These are phyloP conservation scores for Calliphora vicina DNA, from an alignment of 1,140 invertebrate genomes.

Conservation along the genomic window DNA sequence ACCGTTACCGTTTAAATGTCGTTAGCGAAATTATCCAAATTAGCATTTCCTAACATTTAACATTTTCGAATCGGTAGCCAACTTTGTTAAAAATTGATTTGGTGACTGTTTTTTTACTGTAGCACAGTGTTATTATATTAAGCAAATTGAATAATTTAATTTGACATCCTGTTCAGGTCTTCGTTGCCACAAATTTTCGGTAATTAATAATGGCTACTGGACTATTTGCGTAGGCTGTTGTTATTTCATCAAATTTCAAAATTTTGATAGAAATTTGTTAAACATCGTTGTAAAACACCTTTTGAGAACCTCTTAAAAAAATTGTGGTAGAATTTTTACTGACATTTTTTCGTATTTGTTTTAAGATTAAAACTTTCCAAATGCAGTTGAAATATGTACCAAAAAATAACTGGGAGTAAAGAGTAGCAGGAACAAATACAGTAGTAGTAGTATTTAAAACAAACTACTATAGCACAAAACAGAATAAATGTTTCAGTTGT, in stretches of 20 bases:
- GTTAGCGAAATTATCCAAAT: no score
- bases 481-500: conserved; percentile 10
- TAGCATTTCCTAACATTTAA: no score
- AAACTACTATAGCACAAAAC: neutral
- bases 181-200: no score
- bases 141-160: no score
- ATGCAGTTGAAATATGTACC: neutral
- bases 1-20: no score
- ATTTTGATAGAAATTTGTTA: conserved; percentile 6
- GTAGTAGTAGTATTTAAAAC: neutral
- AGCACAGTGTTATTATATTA: no score
- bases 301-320: neutral
- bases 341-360: neutral
- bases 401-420: no score
- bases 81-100: no score
- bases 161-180: no score
- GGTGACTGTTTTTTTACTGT: no score
- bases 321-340: neutral
- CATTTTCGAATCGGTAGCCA: no score
- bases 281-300: conserved; percentile 18
- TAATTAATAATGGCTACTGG: no score
- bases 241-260: neutral
- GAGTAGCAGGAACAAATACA: neutral
- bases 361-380: conserved; percentile 21
- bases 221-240: conserved; percentile 5